Base-by-base conservation (phyloP, 1,140 invertebrate species). In the Tyrophagus putrescentiae region DNA sequence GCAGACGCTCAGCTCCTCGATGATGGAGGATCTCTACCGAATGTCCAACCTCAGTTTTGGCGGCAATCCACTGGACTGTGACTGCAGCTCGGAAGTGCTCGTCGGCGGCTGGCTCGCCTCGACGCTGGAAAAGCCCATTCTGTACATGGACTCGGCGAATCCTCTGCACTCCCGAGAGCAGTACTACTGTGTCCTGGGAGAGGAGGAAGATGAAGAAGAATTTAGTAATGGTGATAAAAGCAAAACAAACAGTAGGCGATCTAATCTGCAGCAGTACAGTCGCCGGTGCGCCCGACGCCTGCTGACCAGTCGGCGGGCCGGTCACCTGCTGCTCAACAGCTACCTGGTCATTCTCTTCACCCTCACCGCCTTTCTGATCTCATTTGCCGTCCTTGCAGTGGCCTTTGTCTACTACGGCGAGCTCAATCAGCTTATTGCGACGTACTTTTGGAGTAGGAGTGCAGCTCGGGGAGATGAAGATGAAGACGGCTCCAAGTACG, bases 401-500 rank as follows among this genome's bases (percentile, higher is more conserved):
- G 31, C 45, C 21, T 48, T 7, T 48, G 7, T 48, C 21, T 48
- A 48, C 21, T 48, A 48, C 18, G 23, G 13, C 18, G 45, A 48
- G 18, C 31, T 48, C 21, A 48, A 48, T 18, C 45, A 48, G 31
- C 23, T 18, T 7, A 7, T 48, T 6, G 9, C 7, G 7, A 50
- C n/a, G 9, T 44, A 58, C 21, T 58, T 58, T 6, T 23, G 23
- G 44, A 58, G 52, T 21, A 58, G 29, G n/a, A 58, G 52, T 13
- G 11, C 28, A n/a, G n/a, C n/a, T n/a, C n/a, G n/a, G n/a, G n/a
- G n/a, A n/a, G n/a, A n/a, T n/a, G n/a, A n/a, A n/a, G n/a, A n/a
- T 28, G 48, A 54, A 32, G 57, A 36, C 36, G 6, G 27, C 21
- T 41, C 56, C 29, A 32, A 68, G 25, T 79, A 76, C 57, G 71